Evolutionary conservation across 2,888 invertebrate species (phyloP).

Genomic region (Amiota minor): DNA sequence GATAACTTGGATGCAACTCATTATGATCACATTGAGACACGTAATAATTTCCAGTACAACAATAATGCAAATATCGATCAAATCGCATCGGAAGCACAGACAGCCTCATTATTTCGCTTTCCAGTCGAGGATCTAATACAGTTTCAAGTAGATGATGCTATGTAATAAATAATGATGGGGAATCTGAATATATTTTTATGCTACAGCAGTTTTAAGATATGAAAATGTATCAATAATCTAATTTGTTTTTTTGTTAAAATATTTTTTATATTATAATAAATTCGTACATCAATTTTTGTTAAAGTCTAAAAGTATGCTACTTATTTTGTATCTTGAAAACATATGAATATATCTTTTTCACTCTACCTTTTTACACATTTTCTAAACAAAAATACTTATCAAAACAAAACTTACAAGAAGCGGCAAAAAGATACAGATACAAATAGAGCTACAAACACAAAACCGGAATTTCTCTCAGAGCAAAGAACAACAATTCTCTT

Average conservation of each 20-base stretch:
- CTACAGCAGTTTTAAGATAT: background rate
- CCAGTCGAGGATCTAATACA: conserved; percentile 71
- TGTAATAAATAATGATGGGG: background rate
- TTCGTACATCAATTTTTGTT: background rate
- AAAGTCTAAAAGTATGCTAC: background rate
- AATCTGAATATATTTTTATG: background rate
- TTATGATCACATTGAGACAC: conserved; percentile 40
- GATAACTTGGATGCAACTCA: conserved; percentile 34
- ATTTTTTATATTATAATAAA: background rate
- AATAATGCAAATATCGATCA: conserved; percentile 62
- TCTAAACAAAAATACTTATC: conserved; percentile 47
- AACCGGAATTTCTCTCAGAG: too few relatives aligned
- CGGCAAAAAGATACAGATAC: conserved; percentile 46
- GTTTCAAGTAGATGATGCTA: conserved; percentile 71
- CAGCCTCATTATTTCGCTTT: conserved; percentile 70
- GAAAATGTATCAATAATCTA: background rate
- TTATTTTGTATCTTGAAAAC: background rate
- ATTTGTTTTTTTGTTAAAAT: conserved; percentile 1
- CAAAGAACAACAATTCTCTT: too few relatives aligned
- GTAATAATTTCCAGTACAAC: conserved; percentile 51
- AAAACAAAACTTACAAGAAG: conserved; percentile 64
- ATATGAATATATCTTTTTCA: background rate
- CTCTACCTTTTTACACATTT: background rate
- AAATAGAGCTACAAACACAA: conserved; percentile 57
- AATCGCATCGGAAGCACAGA: conserved; percentile 65